Evolutionary conservation across 2,888 invertebrate genomes (phyloP), one percentile per base, ranked within the genome.

Genomic region (Oxytorus armatus): DNA sequence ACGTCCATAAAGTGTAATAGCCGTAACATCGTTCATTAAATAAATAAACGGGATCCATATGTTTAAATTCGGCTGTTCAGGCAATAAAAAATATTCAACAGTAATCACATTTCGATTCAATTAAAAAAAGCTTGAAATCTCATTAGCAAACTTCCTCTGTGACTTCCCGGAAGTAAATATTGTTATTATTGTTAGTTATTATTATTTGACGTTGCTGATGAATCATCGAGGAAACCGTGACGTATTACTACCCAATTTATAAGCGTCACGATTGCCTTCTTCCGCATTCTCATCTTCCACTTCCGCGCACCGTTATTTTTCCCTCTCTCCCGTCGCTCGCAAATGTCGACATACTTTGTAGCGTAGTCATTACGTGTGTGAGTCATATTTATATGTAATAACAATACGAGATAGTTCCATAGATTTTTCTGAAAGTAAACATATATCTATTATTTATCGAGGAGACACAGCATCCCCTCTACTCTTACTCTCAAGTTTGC

Each of bases 261-360:
- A 77, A 57, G 14, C 66, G 72, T 74, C 68, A 61, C 39, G 29
- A 74, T 69, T 68, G 51, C 10, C 55, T 63, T 65, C 61, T 74
- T 79, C 79, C 79, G 74, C 69, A 69, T 74, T 75, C 69, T 75
- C 65, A 11, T 57, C 55, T 53, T 29, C 23, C 33, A 74, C 68
- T 69, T 74, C 61, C 55, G 68, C 42, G 18, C 39, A 23, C 33
- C 29, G n/a, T 47, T 66, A 23, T n/a, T n/a, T 51, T 7, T 11
- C 33, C 21, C n/a, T 18, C 16, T 33, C 36, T 39, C 5, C 29
- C 49, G 14, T 33, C 14, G 18, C 51, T 23, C 44, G 29, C 7
- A n/a, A n/a, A n/a, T n/a, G n/a, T n/a, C 47, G 14, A 61, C 49
- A 39, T 18, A 61, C 25, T 44, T 76, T 21, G 39, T 21, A 7